Conservation (phyloP, 2,113 vertebrate species). For the Cettia cetti region DNA sequence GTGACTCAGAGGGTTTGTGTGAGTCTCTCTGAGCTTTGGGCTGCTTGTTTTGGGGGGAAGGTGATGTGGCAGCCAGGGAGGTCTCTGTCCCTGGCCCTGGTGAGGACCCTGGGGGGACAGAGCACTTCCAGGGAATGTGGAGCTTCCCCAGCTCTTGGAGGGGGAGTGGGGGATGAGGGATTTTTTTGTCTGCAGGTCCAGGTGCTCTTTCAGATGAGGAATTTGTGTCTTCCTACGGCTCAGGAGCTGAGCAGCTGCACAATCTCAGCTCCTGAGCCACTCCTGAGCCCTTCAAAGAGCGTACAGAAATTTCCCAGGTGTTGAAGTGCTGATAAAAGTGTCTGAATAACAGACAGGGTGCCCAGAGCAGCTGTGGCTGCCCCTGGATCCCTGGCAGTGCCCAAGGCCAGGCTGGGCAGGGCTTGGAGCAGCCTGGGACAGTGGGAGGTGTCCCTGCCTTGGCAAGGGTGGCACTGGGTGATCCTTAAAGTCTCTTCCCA, state of each 20-base stretch:
- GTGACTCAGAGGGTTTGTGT: not conserved
- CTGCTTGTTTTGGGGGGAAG: not conserved
- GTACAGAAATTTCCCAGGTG: not conserved
- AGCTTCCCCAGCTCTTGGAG: not conserved
- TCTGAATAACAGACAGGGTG: not conserved
- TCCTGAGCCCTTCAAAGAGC: fast-evolving
- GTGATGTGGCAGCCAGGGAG: fast-evolving
- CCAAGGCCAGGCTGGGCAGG: too few species aligned
- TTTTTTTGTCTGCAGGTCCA: too few species aligned
- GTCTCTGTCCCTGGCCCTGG: fast-evolving
- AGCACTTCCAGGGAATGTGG: not conserved
- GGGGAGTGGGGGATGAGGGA: fast-evolving
- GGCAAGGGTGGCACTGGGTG: not conserved
- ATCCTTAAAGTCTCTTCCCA: not conserved
- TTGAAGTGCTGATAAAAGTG: not conserved
- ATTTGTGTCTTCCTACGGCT: fast-evolving
- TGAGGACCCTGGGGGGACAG: not conserved
- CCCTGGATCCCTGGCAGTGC: not conserved
- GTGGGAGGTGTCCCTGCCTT: not conserved
- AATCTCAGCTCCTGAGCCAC: not conserved
- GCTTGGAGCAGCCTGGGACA: not conserved
- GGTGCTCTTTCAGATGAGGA: too few species aligned
- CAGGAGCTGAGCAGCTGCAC: not conserved
- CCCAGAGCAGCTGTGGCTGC: not conserved
- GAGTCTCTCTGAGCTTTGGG: not conserved